A percentile compares a stretch with the other conserved stretches of the same genome.
Evolutionary conservation across 2,888 invertebrate species (phyloP).

Genomic region (Taphrorychus bicolor): DNA sequence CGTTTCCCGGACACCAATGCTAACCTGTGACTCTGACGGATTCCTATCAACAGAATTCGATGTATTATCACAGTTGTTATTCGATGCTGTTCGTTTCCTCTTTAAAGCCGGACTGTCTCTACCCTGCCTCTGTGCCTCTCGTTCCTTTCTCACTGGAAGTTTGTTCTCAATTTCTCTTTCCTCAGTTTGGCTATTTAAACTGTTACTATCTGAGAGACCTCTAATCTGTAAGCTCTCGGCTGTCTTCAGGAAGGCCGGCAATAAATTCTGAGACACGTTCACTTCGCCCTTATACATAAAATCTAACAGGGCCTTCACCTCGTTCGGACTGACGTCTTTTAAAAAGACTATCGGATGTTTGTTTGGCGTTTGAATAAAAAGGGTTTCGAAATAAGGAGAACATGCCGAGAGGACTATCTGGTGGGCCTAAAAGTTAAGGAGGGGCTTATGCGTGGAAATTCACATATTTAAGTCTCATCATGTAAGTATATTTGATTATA

Average conservation of each 20-base stretch:
- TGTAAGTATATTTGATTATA: too few species aligned
- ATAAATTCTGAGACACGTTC: slow-evolving; percentile 84
- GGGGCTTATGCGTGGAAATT: too few species aligned
- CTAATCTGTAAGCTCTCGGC: slow-evolving; percentile 69
- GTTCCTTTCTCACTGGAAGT: slow-evolving; percentile 25
- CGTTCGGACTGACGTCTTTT: slow-evolving; percentile 78
- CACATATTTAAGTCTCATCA: too few species aligned
- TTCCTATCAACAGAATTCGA: slow-evolving; percentile 69
- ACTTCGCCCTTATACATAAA: slow-evolving; percentile 95
- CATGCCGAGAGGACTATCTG: slow-evolving; percentile 71
- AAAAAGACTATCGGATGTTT: slow-evolving; percentile 69
- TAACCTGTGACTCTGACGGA: slow-evolving; percentile 71
- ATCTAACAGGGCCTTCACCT: slow-evolving; percentile 87
- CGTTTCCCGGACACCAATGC: neutral
- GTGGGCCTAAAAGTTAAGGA: slow-evolving; percentile 64
- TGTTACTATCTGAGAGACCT: slow-evolving; percentile 78
- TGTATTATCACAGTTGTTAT: slow-evolving; percentile 73
- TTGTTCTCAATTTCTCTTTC: slow-evolving; percentile 51
- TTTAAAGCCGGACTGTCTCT: slow-evolving; percentile 63
- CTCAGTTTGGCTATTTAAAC: slow-evolving; percentile 56
- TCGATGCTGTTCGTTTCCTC: slow-evolving; percentile 68
- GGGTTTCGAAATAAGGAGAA: slow-evolving; percentile 65
- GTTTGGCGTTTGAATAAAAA: slow-evolving; percentile 66
- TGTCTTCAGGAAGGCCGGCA: slow-evolving; percentile 65
- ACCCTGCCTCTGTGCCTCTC: slow-evolving; percentile 44